Conservation (phyloP, 2,113 vertebrate genomes). For the Isichthys henryi region DNA sequence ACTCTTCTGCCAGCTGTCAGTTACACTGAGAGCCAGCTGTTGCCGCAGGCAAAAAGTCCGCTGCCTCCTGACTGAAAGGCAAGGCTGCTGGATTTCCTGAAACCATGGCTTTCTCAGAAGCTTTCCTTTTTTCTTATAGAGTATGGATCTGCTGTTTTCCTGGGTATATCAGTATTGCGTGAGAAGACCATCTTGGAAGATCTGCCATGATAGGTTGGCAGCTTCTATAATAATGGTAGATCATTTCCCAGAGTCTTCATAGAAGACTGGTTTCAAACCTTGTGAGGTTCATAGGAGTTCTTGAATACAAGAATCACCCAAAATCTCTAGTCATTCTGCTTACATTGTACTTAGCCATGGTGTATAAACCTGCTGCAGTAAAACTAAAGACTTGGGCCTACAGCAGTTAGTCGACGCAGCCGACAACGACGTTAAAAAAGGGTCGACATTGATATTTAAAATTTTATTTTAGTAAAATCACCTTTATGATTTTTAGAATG, state of each 20-base stretch:
- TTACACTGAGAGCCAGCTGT: neutral
- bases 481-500: no score
- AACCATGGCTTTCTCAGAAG: neutral
- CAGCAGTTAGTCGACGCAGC: no score
- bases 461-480: no score
- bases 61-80: neutral
- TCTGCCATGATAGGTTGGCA: neutral
- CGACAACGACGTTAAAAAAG: no score
- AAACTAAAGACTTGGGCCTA: neutral
- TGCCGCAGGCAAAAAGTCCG: neutral
- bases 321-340: neutral
- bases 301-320: neutral
- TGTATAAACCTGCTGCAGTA: neutral
- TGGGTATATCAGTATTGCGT: neutral
- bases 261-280: neutral
- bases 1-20: neutral
- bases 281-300: neutral
- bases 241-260: neutral
- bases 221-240: neutral
- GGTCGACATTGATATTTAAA: no score
- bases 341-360: neutral
- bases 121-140: neutral
- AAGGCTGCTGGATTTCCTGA: neutral
- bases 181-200: neutral
- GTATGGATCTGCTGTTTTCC: neutral